phyloP scores from a whole-genome alignment of 1,140 invertebrate species.

The Aphis craccivora region DNA sequence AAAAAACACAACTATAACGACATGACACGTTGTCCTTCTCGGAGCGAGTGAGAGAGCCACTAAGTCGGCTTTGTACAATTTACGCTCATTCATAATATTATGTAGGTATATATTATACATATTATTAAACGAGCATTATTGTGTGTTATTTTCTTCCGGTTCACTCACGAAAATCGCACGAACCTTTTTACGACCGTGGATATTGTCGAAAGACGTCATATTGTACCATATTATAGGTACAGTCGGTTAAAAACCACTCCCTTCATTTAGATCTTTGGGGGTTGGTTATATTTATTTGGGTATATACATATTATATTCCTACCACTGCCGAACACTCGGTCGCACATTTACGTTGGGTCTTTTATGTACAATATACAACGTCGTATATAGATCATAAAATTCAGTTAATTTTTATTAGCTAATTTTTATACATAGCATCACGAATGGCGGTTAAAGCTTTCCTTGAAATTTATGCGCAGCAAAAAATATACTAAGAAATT shows the following conservation, averaged over 20 bases:
- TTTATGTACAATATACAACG: neutral
- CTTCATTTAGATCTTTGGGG: neutral
- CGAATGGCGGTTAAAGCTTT: neutral
- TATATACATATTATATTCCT: neutral
- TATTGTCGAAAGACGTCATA: neutral
- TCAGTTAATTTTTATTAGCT: neutral
- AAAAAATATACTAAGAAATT: neutral
- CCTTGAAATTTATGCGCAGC: neutral
- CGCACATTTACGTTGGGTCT: neutral
- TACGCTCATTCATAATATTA: neutral
- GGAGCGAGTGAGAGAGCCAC: neutral
- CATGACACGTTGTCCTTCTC: neutral
- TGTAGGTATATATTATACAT: neutral
- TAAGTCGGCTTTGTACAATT: neutral
- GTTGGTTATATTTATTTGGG: neutral
- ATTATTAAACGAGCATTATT: neutral
- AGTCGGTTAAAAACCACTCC: neutral
- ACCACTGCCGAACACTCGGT: neutral
- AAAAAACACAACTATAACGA: neutral
- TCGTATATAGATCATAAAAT: neutral
- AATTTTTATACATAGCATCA: neutral
- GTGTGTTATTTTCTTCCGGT: neutral
- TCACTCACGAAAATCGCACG: neutral
- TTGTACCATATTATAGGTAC: neutral
- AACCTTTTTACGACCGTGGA: neutral